These are phyloP conservation scores for Aphelocoma coerulescens DNA, from an alignment of 2,113 vertebrate genomes.

Conservation along the genomic window DNA sequence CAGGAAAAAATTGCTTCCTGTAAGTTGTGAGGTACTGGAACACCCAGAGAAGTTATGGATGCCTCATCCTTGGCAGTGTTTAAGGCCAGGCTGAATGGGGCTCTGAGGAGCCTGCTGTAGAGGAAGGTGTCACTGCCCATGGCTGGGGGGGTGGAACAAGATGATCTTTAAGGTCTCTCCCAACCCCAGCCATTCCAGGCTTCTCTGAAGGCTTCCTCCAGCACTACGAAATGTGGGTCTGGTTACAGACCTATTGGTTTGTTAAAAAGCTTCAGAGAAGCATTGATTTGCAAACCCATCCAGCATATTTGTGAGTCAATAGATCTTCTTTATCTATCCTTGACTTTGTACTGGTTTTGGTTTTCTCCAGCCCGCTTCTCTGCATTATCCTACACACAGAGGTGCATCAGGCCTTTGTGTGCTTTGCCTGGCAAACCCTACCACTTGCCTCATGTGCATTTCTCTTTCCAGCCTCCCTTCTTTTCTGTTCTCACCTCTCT, in stretches of 20 bases:
- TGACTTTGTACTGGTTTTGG: not conserved
- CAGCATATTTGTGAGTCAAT: not conserved
- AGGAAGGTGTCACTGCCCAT: not conserved
- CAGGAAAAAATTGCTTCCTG: not conserved
- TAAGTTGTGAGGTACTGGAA: not conserved
- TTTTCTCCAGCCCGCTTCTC: not conserved
- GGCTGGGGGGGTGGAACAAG: rapidly evolving
- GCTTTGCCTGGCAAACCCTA: not conserved
- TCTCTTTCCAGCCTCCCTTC: not conserved
- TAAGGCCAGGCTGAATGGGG: not conserved
- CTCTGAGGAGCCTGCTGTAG: not conserved
- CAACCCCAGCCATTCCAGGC: not conserved
- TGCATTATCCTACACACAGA: not conserved
- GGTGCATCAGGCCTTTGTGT: rapidly evolving
- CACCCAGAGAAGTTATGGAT: not conserved
- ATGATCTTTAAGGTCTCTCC: not conserved
- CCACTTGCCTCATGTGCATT: not conserved
- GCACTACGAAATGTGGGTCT: not conserved
- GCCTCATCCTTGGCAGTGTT: not conserved
- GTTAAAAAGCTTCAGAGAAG: not conserved
- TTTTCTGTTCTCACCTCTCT: not conserved
- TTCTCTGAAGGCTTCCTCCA: not conserved
- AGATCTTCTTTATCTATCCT: not conserved
- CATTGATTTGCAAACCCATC: not conserved
- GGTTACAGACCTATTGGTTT: not conserved